phyloP scores from a whole-genome alignment of 2,888 invertebrate genomes.

The Drepanosiphum platanoidis region DNA sequence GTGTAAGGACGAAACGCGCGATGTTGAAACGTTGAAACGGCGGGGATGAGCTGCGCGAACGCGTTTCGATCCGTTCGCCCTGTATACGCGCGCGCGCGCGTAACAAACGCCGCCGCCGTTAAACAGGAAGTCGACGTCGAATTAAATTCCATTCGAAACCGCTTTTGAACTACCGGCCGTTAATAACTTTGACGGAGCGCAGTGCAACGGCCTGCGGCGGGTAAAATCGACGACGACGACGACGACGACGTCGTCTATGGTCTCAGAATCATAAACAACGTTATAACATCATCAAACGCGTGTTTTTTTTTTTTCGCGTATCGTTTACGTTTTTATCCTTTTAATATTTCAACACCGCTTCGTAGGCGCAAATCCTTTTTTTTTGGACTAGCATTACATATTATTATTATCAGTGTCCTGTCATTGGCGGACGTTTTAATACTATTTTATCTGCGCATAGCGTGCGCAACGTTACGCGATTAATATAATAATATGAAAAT shows the following conservation, averaged over 20 bases:
- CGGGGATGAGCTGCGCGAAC: not conserved
- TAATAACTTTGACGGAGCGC: slow-evolving; percentile 16
- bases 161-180: slow-evolving; percentile 49
- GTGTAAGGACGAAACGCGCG: not conserved
- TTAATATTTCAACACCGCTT: too few relatives aligned
- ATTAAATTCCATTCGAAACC: slow-evolving; percentile 51
- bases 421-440: too few relatives aligned
- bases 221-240: not conserved
- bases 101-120: not conserved
- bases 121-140: slow-evolving; percentile 59
- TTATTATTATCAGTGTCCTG: too few relatives aligned
- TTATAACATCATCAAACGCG: too few relatives aligned
- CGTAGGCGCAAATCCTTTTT: too few relatives aligned
- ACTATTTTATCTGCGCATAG: too few relatives aligned
- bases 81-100: not conserved
- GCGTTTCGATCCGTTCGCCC: not conserved
- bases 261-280: too few relatives aligned
- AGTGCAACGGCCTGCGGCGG: slow-evolving; percentile 47
- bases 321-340: too few relatives aligned
- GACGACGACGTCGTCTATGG: not conserved
- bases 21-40: not conserved
- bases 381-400: too few relatives aligned
- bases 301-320: too few relatives aligned
- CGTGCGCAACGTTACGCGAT: too few relatives aligned
- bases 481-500: not conserved